Base-by-base conservation (phyloP, 2,888 invertebrate species). In the Hydroisotoma schaefferi region DNA sequence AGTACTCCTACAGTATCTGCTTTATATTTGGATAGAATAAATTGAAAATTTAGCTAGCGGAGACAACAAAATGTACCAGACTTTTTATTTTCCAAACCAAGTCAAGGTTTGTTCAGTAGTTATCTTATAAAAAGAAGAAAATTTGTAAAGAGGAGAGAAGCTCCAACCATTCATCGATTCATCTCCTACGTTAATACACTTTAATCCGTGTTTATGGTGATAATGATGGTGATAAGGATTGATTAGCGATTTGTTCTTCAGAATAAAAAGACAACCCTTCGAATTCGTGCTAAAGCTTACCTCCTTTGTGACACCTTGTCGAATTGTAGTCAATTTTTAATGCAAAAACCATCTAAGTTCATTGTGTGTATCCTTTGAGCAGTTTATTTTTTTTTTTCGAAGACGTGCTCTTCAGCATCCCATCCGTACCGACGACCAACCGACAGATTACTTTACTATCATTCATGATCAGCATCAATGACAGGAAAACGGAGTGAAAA, bases 241-340 rank as follows among this genome's bases (percentile, higher is more conserved):
- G 20, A 52, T 23, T 52, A 37, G 23, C 20, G 52, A 52, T 5
- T 37, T 23, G 2, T 33, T 22, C 52, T n/a, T 20, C 27, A 27
- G 54, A 38, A 54, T 3, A 43, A 4, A 20, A 40, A 40, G 33
- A 10, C 33, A 33, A 33, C n/a, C 8, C 40, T 27, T 12, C 15
- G 1, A 28, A 5, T 27, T 26, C 33, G 29, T 46, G 29, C 22
- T 23, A 55, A 55, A 47, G 48, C 37, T 56, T 47, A 56, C 56
- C 56, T 56, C 37, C 57, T 57, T 57, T 56, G 23, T 57, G 49
- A 57, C 57, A 51, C 57, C 57, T 57, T 57, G 29, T 57, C 57
- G 57, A 57, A 57, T 57, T 20, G 49, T 27, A 27, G 18, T 26
- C 49, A 57, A 43, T n/a, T n/a, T n/a, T n/a, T n/a, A n/a, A n/a